Evolutionary conservation across 2,888 invertebrate genomes (phyloP).

Genomic region (Eilema caniola): DNA sequence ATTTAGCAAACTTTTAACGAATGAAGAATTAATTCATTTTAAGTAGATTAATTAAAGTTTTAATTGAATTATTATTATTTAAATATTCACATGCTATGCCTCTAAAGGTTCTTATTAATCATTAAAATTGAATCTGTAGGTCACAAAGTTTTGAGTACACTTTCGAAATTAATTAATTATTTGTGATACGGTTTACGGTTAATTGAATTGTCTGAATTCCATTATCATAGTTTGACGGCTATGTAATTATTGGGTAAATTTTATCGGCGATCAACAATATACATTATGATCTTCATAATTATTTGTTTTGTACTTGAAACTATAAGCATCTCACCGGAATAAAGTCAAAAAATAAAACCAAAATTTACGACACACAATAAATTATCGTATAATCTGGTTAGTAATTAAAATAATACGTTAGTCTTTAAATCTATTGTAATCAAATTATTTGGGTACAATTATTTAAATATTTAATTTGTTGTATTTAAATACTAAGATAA

Average conservation of each 20-base stretch:
- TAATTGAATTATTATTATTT: slow-evolving; percentile 15
- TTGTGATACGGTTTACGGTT: background rate
- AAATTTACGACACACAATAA: background rate
- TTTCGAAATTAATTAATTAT: slow-evolving; percentile 12
- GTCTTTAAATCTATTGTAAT: background rate
- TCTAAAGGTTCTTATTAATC: slow-evolving; percentile 1
- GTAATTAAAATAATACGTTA: background rate
- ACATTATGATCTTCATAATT: background rate
- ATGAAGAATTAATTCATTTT: slow-evolving; percentile 13
- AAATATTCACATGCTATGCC: slow-evolving; percentile 9
- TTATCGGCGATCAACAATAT: background rate
- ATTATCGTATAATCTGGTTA: background rate
- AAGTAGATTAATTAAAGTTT: slow-evolving; percentile 19
- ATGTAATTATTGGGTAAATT: background rate
- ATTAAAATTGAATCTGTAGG: slow-evolving; percentile 7
- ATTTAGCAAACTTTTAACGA: slow-evolving; percentile 7
- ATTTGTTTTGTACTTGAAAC: background rate
- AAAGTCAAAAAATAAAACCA: background rate
- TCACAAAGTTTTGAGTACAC: background rate
- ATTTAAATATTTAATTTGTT: background rate
- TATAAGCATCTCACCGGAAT: background rate
- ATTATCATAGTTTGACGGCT: background rate
- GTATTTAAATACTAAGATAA: background rate
- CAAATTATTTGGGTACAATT: background rate
- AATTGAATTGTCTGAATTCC: background rate